These are phyloP conservation scores for Heliconius eleuchia DNA, from an alignment of 1,140 invertebrate genomes.

Conservation along the genomic window DNA sequence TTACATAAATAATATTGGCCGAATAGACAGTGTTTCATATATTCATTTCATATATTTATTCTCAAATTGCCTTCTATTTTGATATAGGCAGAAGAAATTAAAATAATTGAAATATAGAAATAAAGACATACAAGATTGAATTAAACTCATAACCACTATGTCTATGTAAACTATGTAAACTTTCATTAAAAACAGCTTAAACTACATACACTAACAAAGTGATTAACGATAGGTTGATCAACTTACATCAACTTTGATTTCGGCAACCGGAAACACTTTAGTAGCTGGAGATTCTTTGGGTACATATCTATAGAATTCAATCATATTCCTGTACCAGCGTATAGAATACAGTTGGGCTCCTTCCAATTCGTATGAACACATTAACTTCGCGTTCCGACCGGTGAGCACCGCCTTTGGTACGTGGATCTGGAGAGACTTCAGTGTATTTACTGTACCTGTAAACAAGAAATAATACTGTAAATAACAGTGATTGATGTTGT, in stretches of 20 bases:
- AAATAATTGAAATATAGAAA: too few relatives aligned
- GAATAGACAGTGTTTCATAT: too few relatives aligned
- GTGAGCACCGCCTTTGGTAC: slow-evolving; percentile 83
- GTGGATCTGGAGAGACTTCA: slow-evolving; percentile 82
- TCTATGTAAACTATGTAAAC: too few relatives aligned
- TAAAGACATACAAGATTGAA: too few relatives aligned
- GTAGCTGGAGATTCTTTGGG: slow-evolving; percentile 87
- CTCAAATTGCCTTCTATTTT: too few relatives aligned
- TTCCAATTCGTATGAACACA: slow-evolving; percentile 90
- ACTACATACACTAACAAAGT: neutral
- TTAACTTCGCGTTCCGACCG: slow-evolving; percentile 85
- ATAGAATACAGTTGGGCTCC: slow-evolving; percentile 89
- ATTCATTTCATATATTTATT: too few relatives aligned
- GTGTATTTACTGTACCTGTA: slow-evolving; percentile 66
- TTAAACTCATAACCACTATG: too few relatives aligned
- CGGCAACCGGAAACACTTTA: slow-evolving; percentile 87
- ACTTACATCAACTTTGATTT: slow-evolving; percentile 91
- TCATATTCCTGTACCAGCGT: slow-evolving; percentile 91
- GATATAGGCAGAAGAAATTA: too few relatives aligned
- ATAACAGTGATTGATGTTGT: too few relatives aligned
- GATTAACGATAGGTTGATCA: neutral
- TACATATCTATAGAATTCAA: slow-evolving; percentile 90
- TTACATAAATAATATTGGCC: too few relatives aligned
- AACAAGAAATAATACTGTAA: slow-evolving; percentile 39
- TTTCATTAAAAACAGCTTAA: too few relatives aligned